Percentiles rank a stretch among this genome's conserved stretches.
Conservation (phyloP, 1,140 invertebrate species). For the Zaprionus lachaisei region DNA sequence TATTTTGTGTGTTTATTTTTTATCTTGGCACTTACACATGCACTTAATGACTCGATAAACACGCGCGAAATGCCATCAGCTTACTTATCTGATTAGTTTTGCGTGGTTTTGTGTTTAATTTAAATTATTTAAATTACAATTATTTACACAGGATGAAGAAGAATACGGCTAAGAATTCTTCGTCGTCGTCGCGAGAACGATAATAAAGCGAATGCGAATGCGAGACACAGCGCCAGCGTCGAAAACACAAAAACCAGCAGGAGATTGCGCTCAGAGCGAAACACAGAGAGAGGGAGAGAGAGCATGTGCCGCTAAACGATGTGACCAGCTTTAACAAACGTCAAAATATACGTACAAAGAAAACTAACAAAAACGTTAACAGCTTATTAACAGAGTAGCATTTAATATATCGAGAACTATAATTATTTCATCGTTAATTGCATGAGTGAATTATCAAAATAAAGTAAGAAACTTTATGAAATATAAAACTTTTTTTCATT, state of each 20-base stretch:
- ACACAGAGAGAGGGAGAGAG: constrained; percentile 25
- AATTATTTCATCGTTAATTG: background rate
- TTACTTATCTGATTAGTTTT: constrained; percentile 53
- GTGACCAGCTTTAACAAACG: constrained; percentile 23
- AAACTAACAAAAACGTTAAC: background rate
- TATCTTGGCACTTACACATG: constrained; percentile 68
- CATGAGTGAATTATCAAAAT: background rate
- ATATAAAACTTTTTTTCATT: too few species aligned
- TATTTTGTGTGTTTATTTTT: constrained; percentile 17
- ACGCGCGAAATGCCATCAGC: constrained; percentile 56
- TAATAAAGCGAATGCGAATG: constrained; percentile 79
- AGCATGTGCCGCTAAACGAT: constrained; percentile 45
- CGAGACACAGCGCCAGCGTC: constrained; percentile 64
- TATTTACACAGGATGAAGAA: constrained; percentile 83
- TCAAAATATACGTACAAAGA: background rate
- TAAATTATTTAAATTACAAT: constrained; percentile 80
- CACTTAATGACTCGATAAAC: constrained; percentile 68
- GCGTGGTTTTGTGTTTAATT: constrained; percentile 73
- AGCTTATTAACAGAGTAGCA: background rate
- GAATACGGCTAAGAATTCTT: constrained; percentile 76
- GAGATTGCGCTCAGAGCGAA: constrained; percentile 45
- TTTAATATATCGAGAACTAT: background rate
- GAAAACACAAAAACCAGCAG: constrained; percentile 54
- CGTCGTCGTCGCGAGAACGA: constrained; percentile 80
- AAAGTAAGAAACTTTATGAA: too few species aligned